phyloP scores from a whole-genome alignment of 2,113 vertebrate genomes.

The Ictalurus punctatus region DNA sequence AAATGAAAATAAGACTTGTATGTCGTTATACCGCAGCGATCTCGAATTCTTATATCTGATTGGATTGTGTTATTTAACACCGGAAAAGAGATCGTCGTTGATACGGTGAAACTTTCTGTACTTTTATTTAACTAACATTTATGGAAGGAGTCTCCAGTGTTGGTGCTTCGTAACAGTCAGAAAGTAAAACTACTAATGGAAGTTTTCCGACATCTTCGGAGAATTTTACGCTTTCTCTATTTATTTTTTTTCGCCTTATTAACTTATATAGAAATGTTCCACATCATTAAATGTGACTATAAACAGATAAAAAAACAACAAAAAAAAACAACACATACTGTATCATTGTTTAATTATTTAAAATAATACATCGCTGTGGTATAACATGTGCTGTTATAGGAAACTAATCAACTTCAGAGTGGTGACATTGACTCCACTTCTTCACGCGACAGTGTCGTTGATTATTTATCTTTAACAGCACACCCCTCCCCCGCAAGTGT shows the following conservation, averaged over 20 bases:
- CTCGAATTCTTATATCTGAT: background rate
- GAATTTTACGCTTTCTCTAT: too few relatives aligned
- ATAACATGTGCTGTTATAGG: background rate
- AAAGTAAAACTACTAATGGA: background rate
- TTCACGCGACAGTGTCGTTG: background rate
- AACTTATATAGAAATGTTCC: too few relatives aligned
- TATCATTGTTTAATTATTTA: background rate
- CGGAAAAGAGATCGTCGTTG: background rate
- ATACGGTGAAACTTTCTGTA: background rate
- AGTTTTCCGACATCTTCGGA: background rate
- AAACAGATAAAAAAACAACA: too few relatives aligned
- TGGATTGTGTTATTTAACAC: background rate
- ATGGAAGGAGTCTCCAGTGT: background rate
- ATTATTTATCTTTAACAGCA: background rate
- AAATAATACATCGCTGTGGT: background rate
- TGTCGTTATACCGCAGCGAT: background rate
- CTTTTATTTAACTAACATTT: background rate
- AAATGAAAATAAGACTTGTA: background rate
- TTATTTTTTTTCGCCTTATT: background rate
- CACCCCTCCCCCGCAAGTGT: rapidly evolving
- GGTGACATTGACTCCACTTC: background rate
- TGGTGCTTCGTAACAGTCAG: background rate
- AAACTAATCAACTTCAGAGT: background rate
- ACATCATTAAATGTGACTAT: too few relatives aligned
- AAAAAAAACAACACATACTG: background rate